A percentile compares a stretch with the other conserved stretches of the same genome.
phyloP scores from a whole-genome alignment of 2,888 invertebrate genomes.

The Eupithecia centaureata region DNA sequence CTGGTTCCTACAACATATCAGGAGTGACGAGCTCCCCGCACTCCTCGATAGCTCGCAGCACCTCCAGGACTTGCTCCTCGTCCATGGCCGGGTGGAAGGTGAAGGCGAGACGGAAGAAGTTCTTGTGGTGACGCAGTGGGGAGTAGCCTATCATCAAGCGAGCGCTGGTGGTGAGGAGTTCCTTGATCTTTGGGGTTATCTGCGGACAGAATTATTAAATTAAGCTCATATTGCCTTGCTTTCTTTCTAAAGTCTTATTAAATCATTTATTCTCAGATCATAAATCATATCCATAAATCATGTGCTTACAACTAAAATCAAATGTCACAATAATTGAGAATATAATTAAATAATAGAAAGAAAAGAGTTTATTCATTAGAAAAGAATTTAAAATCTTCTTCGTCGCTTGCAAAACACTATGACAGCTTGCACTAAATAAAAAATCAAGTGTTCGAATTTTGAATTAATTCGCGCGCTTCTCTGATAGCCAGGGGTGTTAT shows the following conservation, averaged over 20 bases:
- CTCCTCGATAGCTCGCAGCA: conserved; percentile 86
- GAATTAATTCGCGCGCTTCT: conserved; percentile 69
- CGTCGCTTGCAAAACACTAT: conserved; percentile 49
- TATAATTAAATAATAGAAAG: too few species aligned
- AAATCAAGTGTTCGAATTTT: conserved; percentile 82
- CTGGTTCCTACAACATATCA: conserved; percentile 16
- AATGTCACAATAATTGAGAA: too few species aligned
- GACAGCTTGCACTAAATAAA: conserved; percentile 81
- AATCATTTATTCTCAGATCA: too few species aligned
- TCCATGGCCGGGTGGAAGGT: conserved; percentile 88
- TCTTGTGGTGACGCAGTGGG: conserved; percentile 87
- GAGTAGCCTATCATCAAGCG: conserved; percentile 90
- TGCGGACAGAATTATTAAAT: conserved; percentile 46
- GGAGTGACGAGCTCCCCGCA: conserved; percentile 76
- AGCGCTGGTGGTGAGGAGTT: conserved; percentile 86
- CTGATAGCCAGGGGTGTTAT: conserved; percentile 28
- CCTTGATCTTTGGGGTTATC: conserved; percentile 89
- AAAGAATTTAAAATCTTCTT: conserved; percentile 22
- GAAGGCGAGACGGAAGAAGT: conserved; percentile 90
- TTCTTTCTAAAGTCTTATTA: too few species aligned
- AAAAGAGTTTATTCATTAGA: too few species aligned
- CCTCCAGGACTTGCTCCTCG: conserved; percentile 84
- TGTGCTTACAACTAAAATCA: too few species aligned
- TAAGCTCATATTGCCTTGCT: too few species aligned
- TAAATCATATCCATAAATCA: too few species aligned